Base-by-base conservation (phyloP, 37 sponge, comb jelly and placozoan genomes). In the Ephydatia muelleri region DNA sequence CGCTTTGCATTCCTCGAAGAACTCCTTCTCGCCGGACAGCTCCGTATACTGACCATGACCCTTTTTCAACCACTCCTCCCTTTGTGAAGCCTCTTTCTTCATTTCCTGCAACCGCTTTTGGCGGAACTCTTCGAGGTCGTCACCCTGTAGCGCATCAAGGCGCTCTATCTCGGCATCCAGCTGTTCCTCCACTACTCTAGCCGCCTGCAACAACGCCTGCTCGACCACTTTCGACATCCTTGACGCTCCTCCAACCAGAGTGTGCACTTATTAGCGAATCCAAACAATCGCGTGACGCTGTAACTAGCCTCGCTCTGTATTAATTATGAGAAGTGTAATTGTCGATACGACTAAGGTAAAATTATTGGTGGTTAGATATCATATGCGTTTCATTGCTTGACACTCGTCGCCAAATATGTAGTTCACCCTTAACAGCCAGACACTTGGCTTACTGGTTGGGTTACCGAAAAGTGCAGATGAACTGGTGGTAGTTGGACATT, bases 1-100 rank as follows among this genome's bases (percentile, higher is more conserved):
- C 48, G 93, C 85, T 83, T 99, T 99, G 68, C 92, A 87, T 36
- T 85, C 91, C 22, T 93, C 95, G 84, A 99, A 99, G 78, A 99
- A 99, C 78, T 95, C 97, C 74, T 96, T 99, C 78, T 99, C 99
- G 21, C 82, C 90, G 6, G 95, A 39, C 32, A 99, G 70, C 38
- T 96, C 97, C 36, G 83, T 70, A 82, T 96, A 99, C 30, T 75
- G 39, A 5, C 99, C 99, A 72, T 99, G 99, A 16, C 99, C 99
- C 38, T 93, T 67, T 30, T 32, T 80, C 73, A 83, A 43, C 89
- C 92, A 94, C 79, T 97, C 94, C 35, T 95, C 90, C 76, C 80
- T 91, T 78, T 96, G 93, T 2, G 95, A 82, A 19, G 89, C 89
- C 49, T 82, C 80, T 68, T 89, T 79, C 74, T 98, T 98, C 95